Percentiles rank a stretch among this genome's conserved stretches.
phyloP scores from a whole-genome alignment of 2,113 vertebrate genomes.

The Ammospiza nelsoni region DNA sequence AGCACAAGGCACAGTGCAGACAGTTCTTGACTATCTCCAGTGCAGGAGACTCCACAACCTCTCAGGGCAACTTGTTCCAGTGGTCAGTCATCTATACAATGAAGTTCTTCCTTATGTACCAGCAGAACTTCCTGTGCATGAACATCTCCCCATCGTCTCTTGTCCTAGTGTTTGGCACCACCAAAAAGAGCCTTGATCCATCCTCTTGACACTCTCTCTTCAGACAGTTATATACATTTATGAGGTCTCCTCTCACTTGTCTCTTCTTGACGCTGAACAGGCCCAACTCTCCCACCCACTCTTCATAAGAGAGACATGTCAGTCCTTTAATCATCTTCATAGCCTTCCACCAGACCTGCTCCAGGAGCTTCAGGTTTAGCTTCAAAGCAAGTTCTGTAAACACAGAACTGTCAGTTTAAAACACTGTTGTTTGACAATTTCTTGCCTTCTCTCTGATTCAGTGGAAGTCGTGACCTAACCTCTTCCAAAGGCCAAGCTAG shows the following conservation, averaged over 20 bases:
- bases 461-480: neutral
- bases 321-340: neutral
- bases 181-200: neutral
- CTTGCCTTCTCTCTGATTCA: neutral
- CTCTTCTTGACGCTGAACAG: neutral
- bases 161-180: neutral
- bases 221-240: neutral
- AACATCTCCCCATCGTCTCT: rapidly evolving
- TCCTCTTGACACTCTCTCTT: neutral
- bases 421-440: neutral
- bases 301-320: neutral
- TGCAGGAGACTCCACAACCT: neutral
- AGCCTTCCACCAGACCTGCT: neutral
- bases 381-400: neutral
- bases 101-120: neutral
- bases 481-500: neutral
- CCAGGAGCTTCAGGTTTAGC: neutral
- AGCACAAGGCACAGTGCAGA: neutral
- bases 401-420: neutral
- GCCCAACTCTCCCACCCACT: neutral
- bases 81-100: neutral
- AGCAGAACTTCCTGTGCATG: neutral
- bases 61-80: neutral
- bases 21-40: neutral
- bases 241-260: neutral